A percentile compares a stretch with the other conserved stretches of the same genome.
Evolutionary conservation across 2,797 vertebrate species (phyloP).

Genomic region (Adelosebastes latens): DNA sequence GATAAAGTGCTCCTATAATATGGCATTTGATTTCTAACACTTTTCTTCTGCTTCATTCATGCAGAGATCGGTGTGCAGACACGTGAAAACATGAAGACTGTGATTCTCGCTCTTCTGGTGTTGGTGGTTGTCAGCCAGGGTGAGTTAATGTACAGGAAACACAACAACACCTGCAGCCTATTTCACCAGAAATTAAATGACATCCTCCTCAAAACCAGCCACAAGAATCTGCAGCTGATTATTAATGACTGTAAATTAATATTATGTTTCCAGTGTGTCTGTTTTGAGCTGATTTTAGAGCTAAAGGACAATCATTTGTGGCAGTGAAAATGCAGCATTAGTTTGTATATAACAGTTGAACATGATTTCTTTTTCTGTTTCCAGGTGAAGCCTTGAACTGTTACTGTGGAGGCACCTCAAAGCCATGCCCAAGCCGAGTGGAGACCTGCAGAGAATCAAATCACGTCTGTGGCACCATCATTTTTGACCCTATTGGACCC

Average conservation of each 20-base stretch:
- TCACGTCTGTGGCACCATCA: not conserved
- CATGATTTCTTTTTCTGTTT: not conserved
- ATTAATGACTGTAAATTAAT: not conserved
- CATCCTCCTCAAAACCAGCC: not conserved
- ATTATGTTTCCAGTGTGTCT: not conserved
- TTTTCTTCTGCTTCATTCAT: not conserved
- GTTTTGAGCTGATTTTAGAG: not conserved
- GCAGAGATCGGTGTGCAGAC: not conserved
- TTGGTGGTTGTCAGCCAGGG: slow-evolving; percentile 42
- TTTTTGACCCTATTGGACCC: not conserved
- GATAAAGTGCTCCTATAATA: too few relatives aligned
- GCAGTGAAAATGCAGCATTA: not conserved
- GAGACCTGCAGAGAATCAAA: not conserved
- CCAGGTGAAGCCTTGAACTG: slow-evolving; percentile 34
- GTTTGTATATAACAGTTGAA: not conserved
- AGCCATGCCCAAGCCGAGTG: not conserved
- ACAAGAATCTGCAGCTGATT: not conserved
- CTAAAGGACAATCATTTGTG: not conserved
- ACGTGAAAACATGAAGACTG: slow-evolving; percentile 48
- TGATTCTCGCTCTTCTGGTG: slow-evolving; percentile 32
- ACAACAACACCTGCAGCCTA: not conserved
- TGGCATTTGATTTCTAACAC: not conserved
- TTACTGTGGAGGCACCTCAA: not conserved
- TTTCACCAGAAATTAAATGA: not conserved
- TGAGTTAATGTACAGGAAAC: slow-evolving; percentile 19